A percentile compares a stretch with the other conserved stretches of the same genome.
phyloP scores from a whole-genome alignment of 2,797 vertebrate species.

The Leptatherina wallacei region DNA sequence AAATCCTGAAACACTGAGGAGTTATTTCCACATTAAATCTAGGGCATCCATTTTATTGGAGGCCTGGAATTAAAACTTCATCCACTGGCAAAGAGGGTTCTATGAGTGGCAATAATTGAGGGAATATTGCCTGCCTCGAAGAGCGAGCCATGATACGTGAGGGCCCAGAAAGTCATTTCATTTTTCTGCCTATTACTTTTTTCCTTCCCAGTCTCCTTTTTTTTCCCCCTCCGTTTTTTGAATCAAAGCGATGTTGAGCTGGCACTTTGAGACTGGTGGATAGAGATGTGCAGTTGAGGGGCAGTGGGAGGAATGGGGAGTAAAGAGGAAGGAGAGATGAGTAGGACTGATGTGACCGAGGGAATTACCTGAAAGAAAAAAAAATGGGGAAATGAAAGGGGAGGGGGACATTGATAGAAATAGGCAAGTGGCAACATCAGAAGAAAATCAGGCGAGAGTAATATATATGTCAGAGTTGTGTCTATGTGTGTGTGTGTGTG shows the following conservation, averaged over 20 bases:
- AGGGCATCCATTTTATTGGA: slow-evolving; percentile 73
- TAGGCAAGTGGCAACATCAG: slow-evolving; percentile 56
- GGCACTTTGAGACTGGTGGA: slow-evolving; percentile 64
- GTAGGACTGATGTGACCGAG: slow-evolving; percentile 74
- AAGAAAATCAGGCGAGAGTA: slow-evolving; percentile 55
- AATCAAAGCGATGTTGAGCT: slow-evolving; percentile 76
- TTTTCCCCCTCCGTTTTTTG: slow-evolving; percentile 36
- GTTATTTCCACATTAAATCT: slow-evolving; percentile 75
- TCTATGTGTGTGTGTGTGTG: slow-evolving; percentile 37
- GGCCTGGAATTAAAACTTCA: slow-evolving; percentile 79
- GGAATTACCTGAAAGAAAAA: slow-evolving; percentile 78
- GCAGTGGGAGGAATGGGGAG: slow-evolving; percentile 36
- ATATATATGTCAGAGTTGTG: slow-evolving; percentile 58
- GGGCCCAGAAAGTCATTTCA: slow-evolving; percentile 82
- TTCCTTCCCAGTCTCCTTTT: slow-evolving; percentile 39
- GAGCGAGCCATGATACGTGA: slow-evolving; percentile 73
- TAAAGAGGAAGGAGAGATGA: slow-evolving; percentile 65
- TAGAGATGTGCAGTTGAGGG: slow-evolving; percentile 56
- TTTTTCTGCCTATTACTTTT: slow-evolving; percentile 83
- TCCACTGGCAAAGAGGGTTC: slow-evolving; percentile 66
- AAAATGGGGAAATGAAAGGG: slow-evolving; percentile 45
- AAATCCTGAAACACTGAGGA: slow-evolving; percentile 64
- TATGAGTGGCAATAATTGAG: slow-evolving; percentile 78
- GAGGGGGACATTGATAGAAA: slow-evolving; percentile 59
- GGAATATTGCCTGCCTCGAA: slow-evolving; percentile 78